Percentiles rank a stretch among this genome's conserved stretches.
phyloP scores from a whole-genome alignment of 30 jellyfish, hydroid and myxozoan genomes.

The Turritopsis dohrnii region DNA sequence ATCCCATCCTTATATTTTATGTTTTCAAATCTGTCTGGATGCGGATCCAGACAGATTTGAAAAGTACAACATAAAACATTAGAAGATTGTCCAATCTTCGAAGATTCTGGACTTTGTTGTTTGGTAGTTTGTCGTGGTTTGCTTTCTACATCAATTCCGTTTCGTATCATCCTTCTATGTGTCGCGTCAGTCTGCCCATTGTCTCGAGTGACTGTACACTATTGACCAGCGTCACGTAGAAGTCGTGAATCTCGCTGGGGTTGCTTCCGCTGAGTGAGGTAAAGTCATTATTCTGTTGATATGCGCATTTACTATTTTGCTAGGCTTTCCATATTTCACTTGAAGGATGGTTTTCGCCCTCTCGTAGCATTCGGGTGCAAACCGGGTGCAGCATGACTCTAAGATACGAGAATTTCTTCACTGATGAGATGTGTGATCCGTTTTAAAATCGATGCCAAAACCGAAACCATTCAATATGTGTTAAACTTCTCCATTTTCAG shows the following conservation, averaged over 20 bases:
- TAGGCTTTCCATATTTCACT: constrained; percentile 18
- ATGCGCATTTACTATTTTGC: constrained; percentile 27
- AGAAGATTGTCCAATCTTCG: neutral
- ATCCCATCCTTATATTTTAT: neutral
- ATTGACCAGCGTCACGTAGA: no score
- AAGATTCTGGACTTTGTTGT: no score
- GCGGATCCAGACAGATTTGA: neutral
- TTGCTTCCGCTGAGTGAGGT: constrained; percentile 15
- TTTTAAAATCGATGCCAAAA: constrained; percentile 22
- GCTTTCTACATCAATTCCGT: constrained; percentile 9
- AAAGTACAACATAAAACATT: neutral
- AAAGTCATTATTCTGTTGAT: constrained; percentile 13
- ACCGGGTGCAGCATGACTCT: constrained; percentile 31
- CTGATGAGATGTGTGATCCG: constrained; percentile 30
- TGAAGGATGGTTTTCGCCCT: constrained; percentile 21
- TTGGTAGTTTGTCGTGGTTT: constrained; percentile 6
- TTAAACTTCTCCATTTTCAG: neutral
- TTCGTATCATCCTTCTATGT: constrained; percentile 2
- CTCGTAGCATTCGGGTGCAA: constrained; percentile 28
- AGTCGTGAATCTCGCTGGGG: no score
- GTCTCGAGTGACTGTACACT: no score
- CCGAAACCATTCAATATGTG: constrained; percentile 9
- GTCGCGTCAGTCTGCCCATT: neutral
- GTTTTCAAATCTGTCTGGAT: constrained; percentile 1
- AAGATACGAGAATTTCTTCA: no score